Evolutionary conservation across 1,140 invertebrate species (phyloP), one percentile per base, ranked within the genome.

Genomic region (Cyclina sinensis): DNA sequence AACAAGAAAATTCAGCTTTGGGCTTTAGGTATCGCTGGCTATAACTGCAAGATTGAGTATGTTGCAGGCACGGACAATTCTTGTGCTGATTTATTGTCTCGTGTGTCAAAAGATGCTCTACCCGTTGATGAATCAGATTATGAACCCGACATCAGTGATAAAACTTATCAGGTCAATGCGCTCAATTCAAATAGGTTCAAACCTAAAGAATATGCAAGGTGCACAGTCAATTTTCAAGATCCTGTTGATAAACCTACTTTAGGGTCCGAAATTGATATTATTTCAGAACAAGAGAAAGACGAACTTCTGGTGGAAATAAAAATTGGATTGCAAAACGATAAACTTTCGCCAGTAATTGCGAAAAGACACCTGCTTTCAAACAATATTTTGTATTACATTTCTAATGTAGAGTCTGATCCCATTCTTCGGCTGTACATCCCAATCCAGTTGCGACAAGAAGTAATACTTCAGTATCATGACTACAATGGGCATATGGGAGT

Each of bases 1-100:
- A 93, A 92, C 68, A 84, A 76, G 54, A 91, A 91, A 46, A 76
- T 92, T 1, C 91, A 90, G 57, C 5, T 88, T 30, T 92, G 91
- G 90, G 88, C 87, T 0, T 18, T 90, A 16, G 43, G 30, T 18
- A 79, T 90, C n/a, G n/a, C 82, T 18, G 90, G 79, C 0, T 91
- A 91, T 76, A 88, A 90, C 30, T 88, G 70, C 37, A 78, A 81
- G 87, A 91, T 43, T n/a, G n/a, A n/a, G n/a, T 91, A 90, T 37
- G 43, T 91, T 1, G 16, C 51, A 32, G 90, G 89, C 0, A 18
- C 14, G 62, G 24, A 84, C 1, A 93, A 93, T 65, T 48, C 39
- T 12, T 54, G 59, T 54, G 90, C 91, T 0, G 91, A 93, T n/a
- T 48, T 91, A 1, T 54, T 93, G 2, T 90, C 90, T 9, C 73